Percentiles rank a stretch among this genome's conserved stretches.
Conservation (phyloP, 2,888 invertebrate genomes). For the Meandrusa payeni region DNA sequence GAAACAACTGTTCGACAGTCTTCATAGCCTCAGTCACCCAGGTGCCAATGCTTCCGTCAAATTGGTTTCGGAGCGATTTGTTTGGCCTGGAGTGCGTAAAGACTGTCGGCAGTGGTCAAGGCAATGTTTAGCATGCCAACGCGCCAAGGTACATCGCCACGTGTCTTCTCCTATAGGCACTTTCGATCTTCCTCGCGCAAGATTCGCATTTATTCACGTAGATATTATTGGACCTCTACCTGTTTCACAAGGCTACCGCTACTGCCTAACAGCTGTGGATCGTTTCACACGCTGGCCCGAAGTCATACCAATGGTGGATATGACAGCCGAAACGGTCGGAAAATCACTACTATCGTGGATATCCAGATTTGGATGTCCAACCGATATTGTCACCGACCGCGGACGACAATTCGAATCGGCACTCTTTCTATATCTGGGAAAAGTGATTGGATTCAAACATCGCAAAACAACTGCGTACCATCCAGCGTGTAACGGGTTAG, state of each 20-base stretch:
- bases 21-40: background rate
- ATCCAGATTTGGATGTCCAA: conserved; percentile 51
- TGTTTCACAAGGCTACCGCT: too few relatives aligned
- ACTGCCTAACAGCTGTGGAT: too few relatives aligned
- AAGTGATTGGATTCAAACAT: too few relatives aligned
- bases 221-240: conserved; percentile 34
- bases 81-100: background rate
- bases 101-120: background rate
- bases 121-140: background rate
- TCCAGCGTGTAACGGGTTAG: too few relatives aligned
- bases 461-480: too few relatives aligned
- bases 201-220: background rate
- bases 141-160: background rate
- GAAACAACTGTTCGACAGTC: background rate
- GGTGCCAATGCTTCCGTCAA: background rate
- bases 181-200: background rate
- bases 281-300: too few relatives aligned
- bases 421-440: conserved; percentile 28
- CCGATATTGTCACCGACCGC: too few relatives aligned
- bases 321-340: too few relatives aligned
- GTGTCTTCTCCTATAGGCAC: background rate
- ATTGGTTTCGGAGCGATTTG: background rate
- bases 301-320: too few relatives aligned
- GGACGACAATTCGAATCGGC: conserved; percentile 37
- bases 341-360: too few relatives aligned